Conservation (phyloP, 1,140 invertebrate genomes). For the Brachionus rotundiformis region DNA sequence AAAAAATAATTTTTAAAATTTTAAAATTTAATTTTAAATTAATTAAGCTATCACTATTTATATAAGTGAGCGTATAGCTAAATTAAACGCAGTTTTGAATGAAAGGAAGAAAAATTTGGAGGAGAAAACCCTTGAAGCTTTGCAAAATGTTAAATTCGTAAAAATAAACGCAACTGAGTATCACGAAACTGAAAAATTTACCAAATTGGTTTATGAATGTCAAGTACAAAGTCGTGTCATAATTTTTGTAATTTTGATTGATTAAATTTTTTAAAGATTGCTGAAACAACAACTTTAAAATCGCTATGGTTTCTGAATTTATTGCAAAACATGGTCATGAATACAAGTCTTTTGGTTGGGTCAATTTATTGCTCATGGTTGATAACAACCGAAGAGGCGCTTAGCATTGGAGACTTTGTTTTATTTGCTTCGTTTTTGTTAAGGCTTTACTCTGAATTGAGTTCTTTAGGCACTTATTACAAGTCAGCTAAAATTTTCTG, state of each 20-base stretch:
- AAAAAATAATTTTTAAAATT: conserved; percentile 66
- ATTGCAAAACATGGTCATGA: conserved; percentile 85
- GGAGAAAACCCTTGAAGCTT: conserved; percentile 12
- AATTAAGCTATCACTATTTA: conserved; percentile 39
- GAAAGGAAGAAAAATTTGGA: conserved; percentile 15
- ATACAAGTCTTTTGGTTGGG: conserved; percentile 77
- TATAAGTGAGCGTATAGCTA: conserved; percentile 10
- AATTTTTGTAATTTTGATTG: background rate
- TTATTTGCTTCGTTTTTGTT: conserved; percentile 91
- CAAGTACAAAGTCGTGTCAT: no score
- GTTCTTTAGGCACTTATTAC: conserved; percentile 98
- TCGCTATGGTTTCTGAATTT: conserved; percentile 85
- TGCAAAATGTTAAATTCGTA: background rate
- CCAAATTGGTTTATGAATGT: conserved; percentile 76
- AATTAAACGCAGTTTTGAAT: background rate
- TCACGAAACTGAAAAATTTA: conserved; percentile 83
- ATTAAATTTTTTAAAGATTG: conserved; percentile 58
- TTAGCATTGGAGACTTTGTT: conserved; percentile 90
- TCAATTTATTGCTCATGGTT: conserved; percentile 78
- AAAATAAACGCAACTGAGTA: conserved; percentile 92
- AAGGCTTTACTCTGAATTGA: conserved; percentile 90
- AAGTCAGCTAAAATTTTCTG: no score
- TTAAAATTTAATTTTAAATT: background rate
- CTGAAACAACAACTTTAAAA: conserved; percentile 82
- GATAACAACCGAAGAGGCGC: conserved; percentile 64